phyloP scores from a whole-genome alignment of 2,797 vertebrate species.

The Crossoptilon crossoptilon region DNA sequence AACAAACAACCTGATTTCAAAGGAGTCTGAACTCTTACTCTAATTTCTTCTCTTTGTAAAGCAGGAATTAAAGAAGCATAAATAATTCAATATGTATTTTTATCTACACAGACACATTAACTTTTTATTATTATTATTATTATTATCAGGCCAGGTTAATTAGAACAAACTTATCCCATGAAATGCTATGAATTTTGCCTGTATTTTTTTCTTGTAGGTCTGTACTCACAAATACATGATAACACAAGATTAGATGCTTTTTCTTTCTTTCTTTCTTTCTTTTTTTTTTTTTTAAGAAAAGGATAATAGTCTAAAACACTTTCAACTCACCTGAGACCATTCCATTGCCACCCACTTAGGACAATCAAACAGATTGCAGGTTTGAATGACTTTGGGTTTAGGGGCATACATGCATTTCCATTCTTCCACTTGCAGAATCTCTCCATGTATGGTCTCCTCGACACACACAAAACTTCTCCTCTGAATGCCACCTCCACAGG shows the following conservation, averaged over 20 bases:
- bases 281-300: too few relatives aligned
- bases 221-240: neutral
- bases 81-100: neutral
- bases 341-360: constrained; percentile 95
- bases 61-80: constrained; percentile 2
- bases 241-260: too few relatives aligned
- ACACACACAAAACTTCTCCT: constrained; percentile 90
- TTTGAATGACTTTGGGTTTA: constrained; percentile 85
- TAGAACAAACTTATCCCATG: neutral
- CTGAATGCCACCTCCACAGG: constrained; percentile 93
- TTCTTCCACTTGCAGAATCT: constrained; percentile 89
- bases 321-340: constrained; percentile 91
- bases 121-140: neutral
- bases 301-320: neutral
- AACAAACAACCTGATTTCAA: constrained; percentile 19
- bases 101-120: neutral
- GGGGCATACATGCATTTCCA: constrained; percentile 95
- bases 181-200: neutral
- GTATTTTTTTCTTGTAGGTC: neutral
- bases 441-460: constrained; percentile 90
- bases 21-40: constrained; percentile 12
- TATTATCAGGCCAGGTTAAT: neutral
- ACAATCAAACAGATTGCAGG: constrained; percentile 90
- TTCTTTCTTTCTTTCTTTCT: too few relatives aligned
- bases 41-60: neutral